Percentiles rank a stretch among this genome's conserved stretches.
These are phyloP conservation scores for Propithecus deckenii DNA, from an alignment of 2,797 vertebrate species.

Conservation along the genomic window DNA sequence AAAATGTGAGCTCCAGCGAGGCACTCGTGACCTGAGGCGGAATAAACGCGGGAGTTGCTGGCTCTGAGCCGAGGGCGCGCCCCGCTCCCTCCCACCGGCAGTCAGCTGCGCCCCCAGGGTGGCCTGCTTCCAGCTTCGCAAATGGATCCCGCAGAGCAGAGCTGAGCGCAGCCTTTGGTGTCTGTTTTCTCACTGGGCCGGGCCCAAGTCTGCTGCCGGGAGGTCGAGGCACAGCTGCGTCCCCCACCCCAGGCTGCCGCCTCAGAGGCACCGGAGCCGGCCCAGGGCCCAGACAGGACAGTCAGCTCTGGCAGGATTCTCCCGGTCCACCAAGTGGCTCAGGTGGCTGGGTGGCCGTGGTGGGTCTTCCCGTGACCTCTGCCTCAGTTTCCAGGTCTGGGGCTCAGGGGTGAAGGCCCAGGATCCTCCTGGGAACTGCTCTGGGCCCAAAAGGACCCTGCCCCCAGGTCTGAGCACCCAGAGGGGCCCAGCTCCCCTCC, in stretches of 20 bases:
- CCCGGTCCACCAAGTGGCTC: not conserved
- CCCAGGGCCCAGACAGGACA: not conserved
- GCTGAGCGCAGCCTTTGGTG: not conserved
- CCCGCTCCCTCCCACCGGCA: too few relatives aligned
- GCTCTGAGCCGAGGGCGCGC: too few relatives aligned
- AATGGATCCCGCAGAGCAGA: not conserved
- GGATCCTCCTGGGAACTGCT: not conserved
- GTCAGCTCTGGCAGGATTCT: not conserved
- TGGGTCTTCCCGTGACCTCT: not conserved
- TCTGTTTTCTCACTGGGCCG: not conserved
- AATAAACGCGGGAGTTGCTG: too few relatives aligned
- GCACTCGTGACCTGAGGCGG: accelerated
- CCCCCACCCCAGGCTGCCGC: too few relatives aligned
- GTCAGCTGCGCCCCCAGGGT: not conserved
- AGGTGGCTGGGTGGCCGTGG: not conserved
- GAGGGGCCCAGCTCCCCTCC: not conserved
- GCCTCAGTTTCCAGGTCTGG: not conserved
- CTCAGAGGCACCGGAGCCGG: not conserved
- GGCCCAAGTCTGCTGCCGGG: not conserved
- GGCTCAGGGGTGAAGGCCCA: not conserved
- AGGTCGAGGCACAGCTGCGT: not conserved
- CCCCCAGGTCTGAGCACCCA: not conserved
- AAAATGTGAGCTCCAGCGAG: too few relatives aligned
- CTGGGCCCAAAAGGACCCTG: not conserved
- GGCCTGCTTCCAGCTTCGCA: not conserved